These are phyloP conservation scores for Caenorhabditis tropicalis DNA, from an alignment of 1,140 invertebrate species.

Conservation along the genomic window DNA sequence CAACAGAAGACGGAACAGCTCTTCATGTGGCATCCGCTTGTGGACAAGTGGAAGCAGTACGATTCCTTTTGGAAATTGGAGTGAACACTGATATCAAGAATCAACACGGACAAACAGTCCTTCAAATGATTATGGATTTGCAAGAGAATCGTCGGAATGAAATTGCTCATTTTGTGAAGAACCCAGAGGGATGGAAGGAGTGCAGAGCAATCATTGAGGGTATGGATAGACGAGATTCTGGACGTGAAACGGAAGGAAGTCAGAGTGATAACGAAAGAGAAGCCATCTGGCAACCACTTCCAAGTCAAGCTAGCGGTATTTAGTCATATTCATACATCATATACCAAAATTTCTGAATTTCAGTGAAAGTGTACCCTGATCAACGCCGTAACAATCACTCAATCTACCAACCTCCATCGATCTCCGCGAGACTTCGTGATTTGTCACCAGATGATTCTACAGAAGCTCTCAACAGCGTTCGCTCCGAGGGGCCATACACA, in stretches of 20 bases:
- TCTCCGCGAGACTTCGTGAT: constrained; percentile 32
- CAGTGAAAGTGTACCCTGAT: constrained; percentile 26
- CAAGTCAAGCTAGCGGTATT: constrained; percentile 7
- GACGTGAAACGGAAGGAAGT: constrained; percentile 39
- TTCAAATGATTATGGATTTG: constrained; percentile 85
- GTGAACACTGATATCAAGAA: constrained; percentile 84
- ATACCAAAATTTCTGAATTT: background rate
- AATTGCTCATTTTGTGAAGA: constrained; percentile 83
- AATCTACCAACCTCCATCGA: constrained; percentile 52
- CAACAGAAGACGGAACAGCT: constrained; percentile 86
- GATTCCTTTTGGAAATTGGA: constrained; percentile 79
- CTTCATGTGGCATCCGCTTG: constrained; percentile 92
- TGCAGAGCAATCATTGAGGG: constrained; percentile 68
- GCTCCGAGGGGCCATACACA: background rate
- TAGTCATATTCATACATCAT: background rate
- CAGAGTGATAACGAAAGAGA: constrained; percentile 43
- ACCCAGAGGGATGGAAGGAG: constrained; percentile 75
- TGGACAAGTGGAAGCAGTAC: constrained; percentile 89
- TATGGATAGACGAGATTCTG: constrained; percentile 59
- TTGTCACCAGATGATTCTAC: constrained; percentile 24
- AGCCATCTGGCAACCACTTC: constrained; percentile 45
- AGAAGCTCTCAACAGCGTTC: constrained; percentile 9
- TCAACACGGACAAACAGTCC: constrained; percentile 82
- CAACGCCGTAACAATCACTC: background rate
- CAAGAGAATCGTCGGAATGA: constrained; percentile 86